Percentiles rank a stretch among this genome's conserved stretches.
Conservation (phyloP, 1,140 invertebrate species). For the Chrysopa pallens region DNA sequence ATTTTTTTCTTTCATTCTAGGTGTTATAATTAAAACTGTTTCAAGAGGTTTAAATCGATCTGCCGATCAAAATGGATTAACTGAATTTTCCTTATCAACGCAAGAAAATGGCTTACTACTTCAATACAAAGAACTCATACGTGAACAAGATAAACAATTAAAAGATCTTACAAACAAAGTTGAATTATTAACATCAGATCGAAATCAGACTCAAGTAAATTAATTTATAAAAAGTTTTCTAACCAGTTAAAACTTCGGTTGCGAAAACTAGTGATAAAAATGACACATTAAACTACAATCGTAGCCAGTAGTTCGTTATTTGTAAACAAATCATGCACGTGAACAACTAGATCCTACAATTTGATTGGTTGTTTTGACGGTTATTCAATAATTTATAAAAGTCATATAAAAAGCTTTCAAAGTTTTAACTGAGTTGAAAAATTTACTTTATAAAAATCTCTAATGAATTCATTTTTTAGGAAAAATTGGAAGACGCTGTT, state of each 20-base stretch:
- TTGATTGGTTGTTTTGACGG: no score
- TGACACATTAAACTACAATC: no score
- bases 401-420: no score
- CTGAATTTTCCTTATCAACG: conserved; percentile 28
- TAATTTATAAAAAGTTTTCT: no score
- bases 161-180: conserved; percentile 37
- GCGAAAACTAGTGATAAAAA: no score
- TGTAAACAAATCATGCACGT: no score
- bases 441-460: no score
- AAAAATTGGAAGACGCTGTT: conserved; percentile 49
- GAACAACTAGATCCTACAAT: no score
- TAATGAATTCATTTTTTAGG: conserved; percentile 25
- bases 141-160: conserved; percentile 65
- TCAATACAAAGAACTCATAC: conserved; percentile 79
- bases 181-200: conserved; percentile 29
- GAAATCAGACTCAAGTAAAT: conserved; percentile 31
- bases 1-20: conserved; percentile 13
- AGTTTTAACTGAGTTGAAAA: no score
- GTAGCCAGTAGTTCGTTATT: no score
- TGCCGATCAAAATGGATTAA: conserved; percentile 21
- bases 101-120: conserved; percentile 41
- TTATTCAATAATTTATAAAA: no score
- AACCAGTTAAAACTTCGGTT: no score
- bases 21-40: conserved; percentile 37
- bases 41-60: conserved; percentile 18